A percentile compares a stretch with the other conserved stretches of the same genome.
Conservation (phyloP, 2,113 vertebrate species). For the Sphaerodactylus townsendi region DNA sequence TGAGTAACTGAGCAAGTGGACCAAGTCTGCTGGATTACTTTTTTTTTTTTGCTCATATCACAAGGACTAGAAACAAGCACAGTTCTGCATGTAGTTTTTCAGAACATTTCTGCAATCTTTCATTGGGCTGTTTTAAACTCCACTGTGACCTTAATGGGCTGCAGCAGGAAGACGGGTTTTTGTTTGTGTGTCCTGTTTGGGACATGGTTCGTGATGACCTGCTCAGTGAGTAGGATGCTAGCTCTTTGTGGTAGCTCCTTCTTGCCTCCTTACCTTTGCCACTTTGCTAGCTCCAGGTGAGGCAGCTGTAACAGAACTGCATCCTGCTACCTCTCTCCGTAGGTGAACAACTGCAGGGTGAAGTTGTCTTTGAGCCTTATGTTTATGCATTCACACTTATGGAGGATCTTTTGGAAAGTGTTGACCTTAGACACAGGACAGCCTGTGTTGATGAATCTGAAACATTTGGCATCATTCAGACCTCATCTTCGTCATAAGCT, state of each 20-base stretch:
- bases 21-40: not conserved
- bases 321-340: not conserved
- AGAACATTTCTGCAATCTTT: not conserved
- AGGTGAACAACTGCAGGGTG: not conserved
- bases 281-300: not conserved
- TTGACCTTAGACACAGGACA: not conserved
- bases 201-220: not conserved
- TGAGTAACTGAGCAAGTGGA: not conserved
- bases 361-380: not conserved
- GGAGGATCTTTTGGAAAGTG: not conserved
- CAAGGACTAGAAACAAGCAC: not conserved
- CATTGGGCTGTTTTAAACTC: not conserved
- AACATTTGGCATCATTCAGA: not conserved
- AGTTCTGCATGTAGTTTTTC: not conserved
- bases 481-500: not conserved
- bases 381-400: not conserved
- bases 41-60: not conserved
- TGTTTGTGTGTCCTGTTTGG: not conserved
- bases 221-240: not conserved
- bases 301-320: not conserved
- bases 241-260: not conserved
- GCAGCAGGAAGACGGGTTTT: not conserved
- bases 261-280: not conserved
- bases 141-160: not conserved
- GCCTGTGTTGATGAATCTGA: not conserved